Base-by-base conservation (phyloP, 2,888 invertebrate genomes). In the Nomada fabriciana region DNA sequence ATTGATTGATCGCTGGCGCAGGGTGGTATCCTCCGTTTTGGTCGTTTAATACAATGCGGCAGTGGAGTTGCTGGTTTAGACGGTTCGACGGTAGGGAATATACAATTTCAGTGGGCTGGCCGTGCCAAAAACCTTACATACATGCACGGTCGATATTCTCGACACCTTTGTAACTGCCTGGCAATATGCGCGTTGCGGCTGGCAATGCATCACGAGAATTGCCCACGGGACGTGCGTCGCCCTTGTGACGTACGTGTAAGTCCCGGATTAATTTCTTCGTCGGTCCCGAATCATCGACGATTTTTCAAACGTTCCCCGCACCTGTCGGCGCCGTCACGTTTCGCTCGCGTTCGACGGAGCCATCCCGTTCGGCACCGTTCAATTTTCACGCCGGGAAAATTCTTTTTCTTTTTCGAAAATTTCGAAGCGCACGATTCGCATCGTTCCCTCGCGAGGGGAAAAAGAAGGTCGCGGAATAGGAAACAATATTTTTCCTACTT, bases 211-310 rank as follows among this genome's bases (percentile, higher is more conserved):
- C 80, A 80, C 43, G 80, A 68, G 80, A 80, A 81, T 81, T 81
- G 80, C 59, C 73, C 68, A 59, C 63, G 64, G 53, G 79, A 57
- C 52, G 55, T 15, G 76, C 29, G 42, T 47, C 63, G 61, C 18
- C 9, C 85, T 61, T 75, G 73, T 86, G 86, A 86, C 85, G 83
- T 53, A 65, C 80, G 86, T 76, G 65, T 77, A 87, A 85, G 85
- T 85, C 74, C 72, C 72, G 86, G 83, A 86, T 86, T 86, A 86
- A 86, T 86, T 78, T 87, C 83, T 87, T 83, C 85, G 77, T 60
- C 68, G 23, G 23, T 42, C 60, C 70, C 36, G 78, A 83, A 83
- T 85, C 87, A 85, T 85, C 77, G 78, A 74, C 67, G 71, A 87
- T 86, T 86, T 86, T 86, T 86, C 87, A 85, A 83, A 85, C 76